phyloP scores from a whole-genome alignment of 2,797 vertebrate genomes.

The Lagorchestes hirsutus region DNA sequence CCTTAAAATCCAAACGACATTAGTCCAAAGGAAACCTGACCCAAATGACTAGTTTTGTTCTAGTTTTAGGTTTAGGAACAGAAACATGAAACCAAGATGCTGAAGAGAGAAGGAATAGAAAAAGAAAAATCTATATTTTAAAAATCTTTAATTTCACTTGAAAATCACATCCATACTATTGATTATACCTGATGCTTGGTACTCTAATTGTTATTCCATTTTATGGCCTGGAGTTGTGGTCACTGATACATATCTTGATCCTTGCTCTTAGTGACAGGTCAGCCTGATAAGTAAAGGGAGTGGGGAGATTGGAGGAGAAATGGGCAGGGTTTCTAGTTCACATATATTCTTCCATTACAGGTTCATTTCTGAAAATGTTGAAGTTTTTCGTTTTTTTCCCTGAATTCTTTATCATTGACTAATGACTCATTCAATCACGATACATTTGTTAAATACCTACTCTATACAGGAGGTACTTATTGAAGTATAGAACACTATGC shows the following conservation, averaged over 20 bases:
- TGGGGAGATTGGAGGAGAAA: not conserved
- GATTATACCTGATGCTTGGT: constrained; percentile 69
- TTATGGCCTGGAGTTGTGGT: constrained; percentile 47
- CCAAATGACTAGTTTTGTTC: not conserved
- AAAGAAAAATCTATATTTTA: constrained; percentile 74
- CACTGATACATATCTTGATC: constrained; percentile 45
- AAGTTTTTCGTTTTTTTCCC: not conserved
- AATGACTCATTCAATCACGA: not conserved
- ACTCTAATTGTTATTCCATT: constrained; percentile 74
- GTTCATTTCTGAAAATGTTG: not conserved
- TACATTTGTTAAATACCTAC: not conserved
- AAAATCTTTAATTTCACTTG: constrained; percentile 82
- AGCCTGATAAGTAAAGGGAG: not conserved
- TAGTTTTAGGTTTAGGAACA: not conserved
- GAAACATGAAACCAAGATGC: constrained; percentile 41
- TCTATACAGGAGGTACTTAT: not conserved
- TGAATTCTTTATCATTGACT: not conserved
- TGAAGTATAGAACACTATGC: not conserved
- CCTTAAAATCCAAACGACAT: not conserved
- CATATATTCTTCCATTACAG: not conserved
- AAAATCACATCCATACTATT: constrained; percentile 74
- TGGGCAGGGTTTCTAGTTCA: not conserved
- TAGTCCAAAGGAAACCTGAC: not conserved
- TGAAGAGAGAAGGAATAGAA: constrained; percentile 25
- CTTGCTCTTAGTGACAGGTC: not conserved